Conservation (phyloP, 2,113 vertebrate species). For the Gobius niger region DNA sequence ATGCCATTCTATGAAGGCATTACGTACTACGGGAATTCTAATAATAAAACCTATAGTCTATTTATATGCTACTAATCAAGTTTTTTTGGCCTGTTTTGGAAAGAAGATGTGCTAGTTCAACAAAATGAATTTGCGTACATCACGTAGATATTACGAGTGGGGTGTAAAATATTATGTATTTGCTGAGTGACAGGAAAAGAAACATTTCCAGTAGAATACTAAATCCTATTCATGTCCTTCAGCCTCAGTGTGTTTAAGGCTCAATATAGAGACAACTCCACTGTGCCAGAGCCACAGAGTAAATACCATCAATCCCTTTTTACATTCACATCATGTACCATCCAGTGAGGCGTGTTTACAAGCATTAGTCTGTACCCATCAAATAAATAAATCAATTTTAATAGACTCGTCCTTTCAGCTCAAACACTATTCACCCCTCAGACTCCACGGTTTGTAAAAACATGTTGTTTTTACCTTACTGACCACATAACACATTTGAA, state of each 20-base stretch:
- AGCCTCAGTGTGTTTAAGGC: slow-evolving; percentile 4
- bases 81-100: neutral
- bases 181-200: slow-evolving; percentile 37
- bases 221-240: slow-evolving; percentile 33
- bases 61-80: neutral
- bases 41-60: neutral
- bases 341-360: no score
- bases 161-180: slow-evolving; percentile 40
- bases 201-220: slow-evolving; percentile 48
- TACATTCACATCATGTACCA: neutral
- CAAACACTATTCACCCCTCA: slow-evolving; percentile 2
- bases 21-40: neutral
- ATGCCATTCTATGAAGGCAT: neutral
- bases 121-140: neutral
- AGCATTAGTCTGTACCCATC: no score
- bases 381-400: neutral
- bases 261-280: slow-evolving; percentile 41
- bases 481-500: slow-evolving; percentile 7
- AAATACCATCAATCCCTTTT: slow-evolving; percentile 30
- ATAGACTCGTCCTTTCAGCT: slow-evolving; percentile 11
- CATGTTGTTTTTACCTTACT: slow-evolving; percentile 37
- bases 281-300: slow-evolving; percentile 32
- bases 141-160: slow-evolving; percentile 31
- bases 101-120: neutral
- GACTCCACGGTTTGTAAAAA: slow-evolving; percentile 25